Evolutionary conservation across 2,888 invertebrate species (phyloP).

Genomic region (Pheosia tremula): DNA sequence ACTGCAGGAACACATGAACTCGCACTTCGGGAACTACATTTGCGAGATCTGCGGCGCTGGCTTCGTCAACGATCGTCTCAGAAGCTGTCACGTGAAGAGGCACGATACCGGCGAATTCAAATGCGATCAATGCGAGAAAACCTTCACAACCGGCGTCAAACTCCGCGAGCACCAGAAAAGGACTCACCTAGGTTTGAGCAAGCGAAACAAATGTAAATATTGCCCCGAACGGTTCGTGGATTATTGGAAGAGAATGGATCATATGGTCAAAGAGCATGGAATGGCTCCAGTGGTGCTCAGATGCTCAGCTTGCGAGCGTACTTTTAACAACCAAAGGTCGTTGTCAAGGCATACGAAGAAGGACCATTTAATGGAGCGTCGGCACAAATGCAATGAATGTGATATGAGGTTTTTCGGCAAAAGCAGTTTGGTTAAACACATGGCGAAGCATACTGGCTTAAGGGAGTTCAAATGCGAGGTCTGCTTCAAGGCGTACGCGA

Average conservation of each 20-base stretch:
- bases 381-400: conserved; percentile 71
- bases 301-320: conserved; percentile 62
- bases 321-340: conserved; percentile 53
- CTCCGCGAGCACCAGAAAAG: conserved; percentile 36
- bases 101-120: conserved; percentile 56
- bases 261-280: conserved; percentile 60
- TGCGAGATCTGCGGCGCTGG: conserved; percentile 56
- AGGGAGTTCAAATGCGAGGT: conserved; percentile 59
- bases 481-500: conserved; percentile 58
- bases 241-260: conserved; percentile 59
- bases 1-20: conserved; percentile 66
- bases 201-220: conserved; percentile 53
- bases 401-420: conserved; percentile 61
- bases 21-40: conserved; percentile 59
- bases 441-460: conserved; percentile 58
- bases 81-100: conserved; percentile 45
- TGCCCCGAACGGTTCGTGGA: conserved; percentile 56
- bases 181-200: conserved; percentile 34
- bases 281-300: conserved; percentile 47
- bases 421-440: conserved; percentile 51
- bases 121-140: conserved; percentile 57
- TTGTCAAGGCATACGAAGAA: conserved; percentile 58
- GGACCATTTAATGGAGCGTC: conserved; percentile 67
- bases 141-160: conserved; percentile 41
- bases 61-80: conserved; percentile 50